phyloP scores from a whole-genome alignment of 2,797 vertebrate species.

The Decapterus maruadsi region DNA sequence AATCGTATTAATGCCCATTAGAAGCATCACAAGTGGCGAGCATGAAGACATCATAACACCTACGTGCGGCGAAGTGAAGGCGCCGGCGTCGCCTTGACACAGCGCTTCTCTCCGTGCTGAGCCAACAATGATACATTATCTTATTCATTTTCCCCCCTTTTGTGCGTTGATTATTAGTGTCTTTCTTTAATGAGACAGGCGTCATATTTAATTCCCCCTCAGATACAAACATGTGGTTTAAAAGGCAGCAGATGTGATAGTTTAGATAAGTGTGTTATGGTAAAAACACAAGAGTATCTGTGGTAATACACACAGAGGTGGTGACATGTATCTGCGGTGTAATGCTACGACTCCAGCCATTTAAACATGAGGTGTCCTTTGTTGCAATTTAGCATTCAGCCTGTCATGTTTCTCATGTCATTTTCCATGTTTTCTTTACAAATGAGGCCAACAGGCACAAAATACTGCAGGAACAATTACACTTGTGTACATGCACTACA shows the following conservation, averaged over 20 bases:
- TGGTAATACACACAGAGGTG: constrained; percentile 34
- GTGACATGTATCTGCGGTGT: constrained; percentile 47
- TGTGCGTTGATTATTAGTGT: constrained; percentile 50
- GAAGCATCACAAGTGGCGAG: constrained; percentile 81
- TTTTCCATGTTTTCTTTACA: constrained; percentile 64
- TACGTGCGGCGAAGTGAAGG: constrained; percentile 70
- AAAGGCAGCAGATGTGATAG: constrained; percentile 30
- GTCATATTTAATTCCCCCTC: constrained; percentile 14
- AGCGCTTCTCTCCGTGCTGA: constrained; percentile 35
- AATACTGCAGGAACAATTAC: constrained; percentile 64
- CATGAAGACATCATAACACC: constrained; percentile 86
- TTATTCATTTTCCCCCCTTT: constrained; percentile 41
- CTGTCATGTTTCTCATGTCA: constrained; percentile 44
- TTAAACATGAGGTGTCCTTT: constrained; percentile 51
- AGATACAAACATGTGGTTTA: constrained; percentile 26
- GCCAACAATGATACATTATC: constrained; percentile 53
- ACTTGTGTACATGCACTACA: constrained; percentile 37
- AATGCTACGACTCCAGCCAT: constrained; percentile 50
- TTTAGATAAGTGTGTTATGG: constrained; percentile 34
- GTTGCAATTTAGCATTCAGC: constrained; percentile 33
- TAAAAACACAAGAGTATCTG: constrained; percentile 35
- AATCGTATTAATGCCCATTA: constrained; percentile 88
- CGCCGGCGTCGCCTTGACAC: constrained; percentile 47
- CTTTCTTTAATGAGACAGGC: constrained; percentile 26
- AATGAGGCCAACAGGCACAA: constrained; percentile 62